A percentile compares a stretch with the other conserved stretches of the same genome.
These are phyloP conservation scores for Zoanthus sociatus DNA, from an alignment of 92 coral and sea anemone genomes.

Conservation along the genomic window DNA sequence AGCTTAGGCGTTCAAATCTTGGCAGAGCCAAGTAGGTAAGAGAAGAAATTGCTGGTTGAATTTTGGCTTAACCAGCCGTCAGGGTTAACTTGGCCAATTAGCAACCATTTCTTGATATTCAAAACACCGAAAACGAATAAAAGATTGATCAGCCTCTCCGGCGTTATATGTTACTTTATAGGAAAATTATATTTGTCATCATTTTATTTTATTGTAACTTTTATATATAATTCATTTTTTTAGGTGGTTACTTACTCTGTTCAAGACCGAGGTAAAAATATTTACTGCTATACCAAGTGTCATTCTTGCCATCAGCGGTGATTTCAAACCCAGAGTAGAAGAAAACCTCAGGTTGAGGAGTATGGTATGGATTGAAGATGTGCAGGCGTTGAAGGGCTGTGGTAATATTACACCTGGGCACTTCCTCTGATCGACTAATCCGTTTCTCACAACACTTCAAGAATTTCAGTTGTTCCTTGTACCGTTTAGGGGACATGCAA, in stretches of 20 bases:
- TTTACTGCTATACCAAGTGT: neutral
- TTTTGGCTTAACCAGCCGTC: too few species aligned
- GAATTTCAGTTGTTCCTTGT: neutral
- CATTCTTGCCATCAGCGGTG: neutral
- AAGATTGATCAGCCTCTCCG: neutral
- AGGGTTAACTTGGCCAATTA: too few species aligned
- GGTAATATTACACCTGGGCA: neutral
- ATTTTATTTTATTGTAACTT: too few species aligned
- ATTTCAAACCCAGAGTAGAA: neutral
- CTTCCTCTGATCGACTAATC: neutral
- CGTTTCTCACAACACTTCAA: neutral
- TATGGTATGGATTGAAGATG: neutral
- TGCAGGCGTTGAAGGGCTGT: neutral
- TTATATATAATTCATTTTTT: neutral
- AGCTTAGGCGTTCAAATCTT: too few species aligned
- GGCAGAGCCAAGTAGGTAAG: too few species aligned
- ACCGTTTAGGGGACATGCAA: neutral
- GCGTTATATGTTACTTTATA: neutral
- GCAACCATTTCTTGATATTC: too few species aligned
- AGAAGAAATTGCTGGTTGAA: too few species aligned
- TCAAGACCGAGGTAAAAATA: neutral
- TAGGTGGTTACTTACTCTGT: neutral
- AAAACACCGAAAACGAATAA: too few species aligned
- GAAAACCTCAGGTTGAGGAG: neutral
- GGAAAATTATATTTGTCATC: too few species aligned